These are phyloP conservation scores for Triplophysa siluroides DNA, from an alignment of 2,113 vertebrate genomes.

Conservation along the genomic window DNA sequence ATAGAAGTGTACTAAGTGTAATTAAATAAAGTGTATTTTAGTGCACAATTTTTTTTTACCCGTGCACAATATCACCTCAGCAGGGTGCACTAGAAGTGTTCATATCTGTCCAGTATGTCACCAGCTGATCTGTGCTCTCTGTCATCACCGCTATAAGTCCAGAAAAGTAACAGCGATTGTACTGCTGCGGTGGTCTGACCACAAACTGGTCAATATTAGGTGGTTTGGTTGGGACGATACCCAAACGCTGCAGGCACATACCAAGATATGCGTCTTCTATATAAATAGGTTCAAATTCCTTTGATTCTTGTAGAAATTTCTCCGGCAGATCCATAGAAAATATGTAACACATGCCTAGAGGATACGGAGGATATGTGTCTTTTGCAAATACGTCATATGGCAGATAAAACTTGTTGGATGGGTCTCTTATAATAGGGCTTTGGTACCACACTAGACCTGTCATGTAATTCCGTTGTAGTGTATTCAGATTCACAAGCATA, in stretches of 20 bases:
- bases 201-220: constrained; percentile 47
- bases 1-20: too few species aligned
- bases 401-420: constrained; percentile 85
- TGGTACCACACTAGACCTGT: constrained; percentile 89
- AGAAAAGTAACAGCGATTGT: constrained; percentile 62
- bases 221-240: constrained; percentile 53
- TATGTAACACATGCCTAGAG: constrained; percentile 89
- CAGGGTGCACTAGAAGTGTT: constrained; percentile 28
- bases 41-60: too few species aligned
- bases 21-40: too few species aligned
- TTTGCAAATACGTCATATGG: constrained; percentile 80
- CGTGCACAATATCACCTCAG: neutral
- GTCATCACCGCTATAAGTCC: constrained; percentile 57
- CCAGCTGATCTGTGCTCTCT: constrained; percentile 29
- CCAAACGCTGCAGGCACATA: constrained; percentile 67
- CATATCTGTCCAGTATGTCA: constrained; percentile 39
- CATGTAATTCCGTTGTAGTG: constrained; percentile 79
- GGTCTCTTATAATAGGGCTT: constrained; percentile 83
- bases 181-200: constrained; percentile 29
- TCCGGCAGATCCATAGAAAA: constrained; percentile 87
- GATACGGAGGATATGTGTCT: constrained; percentile 87
- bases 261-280: constrained; percentile 83
- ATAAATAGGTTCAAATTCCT: constrained; percentile 82
- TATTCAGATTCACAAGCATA: constrained; percentile 78
- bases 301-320: constrained; percentile 81